A percentile compares a stretch with the other conserved stretches of the same genome.
Conservation (phyloP, 2,888 invertebrate genomes). For the Clunio marinus region DNA sequence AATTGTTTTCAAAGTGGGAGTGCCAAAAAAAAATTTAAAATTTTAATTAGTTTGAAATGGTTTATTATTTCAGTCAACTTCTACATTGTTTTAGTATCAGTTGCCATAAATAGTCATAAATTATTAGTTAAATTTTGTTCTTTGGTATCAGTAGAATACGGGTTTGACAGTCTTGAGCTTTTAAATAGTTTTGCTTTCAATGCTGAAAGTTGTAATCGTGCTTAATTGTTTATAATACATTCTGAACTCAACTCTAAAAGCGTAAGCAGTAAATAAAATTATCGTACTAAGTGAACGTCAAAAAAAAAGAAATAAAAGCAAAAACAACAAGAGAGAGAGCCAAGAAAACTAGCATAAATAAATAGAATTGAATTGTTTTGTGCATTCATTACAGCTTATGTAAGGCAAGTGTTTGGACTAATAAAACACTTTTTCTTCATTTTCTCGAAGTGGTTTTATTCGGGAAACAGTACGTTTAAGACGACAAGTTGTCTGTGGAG, state of each 20-base stretch:
- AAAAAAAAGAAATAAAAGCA: too few relatives aligned
- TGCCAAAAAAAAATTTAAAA: constrained; percentile 13
- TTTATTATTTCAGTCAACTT: not conserved
- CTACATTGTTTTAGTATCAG: not conserved
- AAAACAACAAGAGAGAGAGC: not conserved
- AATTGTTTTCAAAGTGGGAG: not conserved
- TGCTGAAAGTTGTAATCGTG: too few relatives aligned
- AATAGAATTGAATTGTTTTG: not conserved
- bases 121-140: too few relatives aligned
- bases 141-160: too few relatives aligned
- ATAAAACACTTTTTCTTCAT: not conserved
- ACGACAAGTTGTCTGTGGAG: not conserved
- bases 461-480: not conserved
- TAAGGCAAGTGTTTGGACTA: not conserved
- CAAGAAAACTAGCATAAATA: constrained; percentile 16
- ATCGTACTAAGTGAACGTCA: too few relatives aligned
- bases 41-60: constrained; percentile 1
- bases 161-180: too few relatives aligned
- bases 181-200: too few relatives aligned
- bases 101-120: not conserved
- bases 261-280: too few relatives aligned
- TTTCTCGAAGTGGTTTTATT: not conserved
- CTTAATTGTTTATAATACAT: too few relatives aligned
- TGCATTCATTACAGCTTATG: constrained; percentile 12
- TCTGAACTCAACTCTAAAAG: too few relatives aligned